Base-by-base conservation (phyloP, 2,888 invertebrate species). In the Escarpia spicata region DNA sequence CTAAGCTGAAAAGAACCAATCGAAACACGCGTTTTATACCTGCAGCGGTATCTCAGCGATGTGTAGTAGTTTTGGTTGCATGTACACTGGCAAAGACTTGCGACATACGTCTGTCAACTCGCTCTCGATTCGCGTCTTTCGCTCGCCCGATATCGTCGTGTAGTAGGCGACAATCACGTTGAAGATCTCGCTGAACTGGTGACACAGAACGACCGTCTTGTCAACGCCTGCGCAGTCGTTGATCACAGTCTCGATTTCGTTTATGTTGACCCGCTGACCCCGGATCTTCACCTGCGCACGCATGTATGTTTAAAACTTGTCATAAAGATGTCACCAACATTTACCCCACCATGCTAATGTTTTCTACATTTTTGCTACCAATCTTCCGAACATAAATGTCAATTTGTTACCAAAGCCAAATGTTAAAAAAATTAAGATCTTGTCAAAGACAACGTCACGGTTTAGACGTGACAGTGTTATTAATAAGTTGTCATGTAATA, bases 151-250 rank as follows among this genome's bases (percentile, higher is more conserved):
- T 3, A 26, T 43, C 1, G 92, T 92, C 44, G 93, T 93, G 58
- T 92, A 94, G 60, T 93, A 93, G 43, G 93, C 94, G n/a, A 94
- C 93, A 45, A 94, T 93, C 8, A 93, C 93, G 10, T 58, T 91
- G n/a, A 93, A 92, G n/a, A 90, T 75, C 19, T 94, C 94, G 44
- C 93, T 93, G 52, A 93, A 92, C 44, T 98, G 98, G 95, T 98
- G 98, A 96, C 98, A 98, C 1, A 98, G 97, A 0, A 98, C 98
- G 0, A 98, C 97, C 9, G 97, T 97, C 96, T 98, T 98, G 26
- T 98, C 98, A 3, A 98, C 97, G 2, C 97, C 97, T 26, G 89
- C 45, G 52, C 92, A 92, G 19, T 93, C 93, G 26, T 92, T 75
- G 44, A 94, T 91, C 12, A 93, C 92, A 26, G 58, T 92, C 52